phyloP scores from a whole-genome alignment of 2,113 vertebrate species.

The Crotalus helleri region DNA sequence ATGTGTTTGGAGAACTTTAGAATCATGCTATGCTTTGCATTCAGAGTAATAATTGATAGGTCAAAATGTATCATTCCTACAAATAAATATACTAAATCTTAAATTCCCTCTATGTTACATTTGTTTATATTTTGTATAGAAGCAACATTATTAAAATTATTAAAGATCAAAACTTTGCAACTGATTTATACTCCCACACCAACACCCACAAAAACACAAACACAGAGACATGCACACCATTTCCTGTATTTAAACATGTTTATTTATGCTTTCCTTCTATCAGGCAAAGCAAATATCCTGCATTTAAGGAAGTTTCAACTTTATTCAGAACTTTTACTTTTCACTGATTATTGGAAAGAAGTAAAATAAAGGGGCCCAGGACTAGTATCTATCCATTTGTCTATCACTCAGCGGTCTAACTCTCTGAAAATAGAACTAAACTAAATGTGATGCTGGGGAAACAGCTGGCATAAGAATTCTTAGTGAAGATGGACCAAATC shows the following conservation, averaged over 20 bases:
- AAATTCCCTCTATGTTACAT: background rate
- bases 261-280: background rate
- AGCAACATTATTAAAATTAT: background rate
- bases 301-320: conserved; percentile 4
- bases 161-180: background rate
- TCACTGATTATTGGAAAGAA: background rate
- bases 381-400: background rate
- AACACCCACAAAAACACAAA: background rate
- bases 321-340: conserved; percentile 11
- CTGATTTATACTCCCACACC: background rate
- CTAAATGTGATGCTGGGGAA: background rate
- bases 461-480: background rate
- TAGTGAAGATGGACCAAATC: background rate
- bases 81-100: background rate
- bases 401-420: background rate
- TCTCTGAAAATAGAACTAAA: background rate
- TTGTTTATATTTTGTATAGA: background rate
- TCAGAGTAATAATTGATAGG: background rate
- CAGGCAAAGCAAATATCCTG: background rate
- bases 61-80: background rate
- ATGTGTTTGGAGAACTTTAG: background rate
- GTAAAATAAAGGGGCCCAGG: background rate
- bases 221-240: background rate
- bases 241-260: background rate
- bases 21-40: background rate